phyloP scores from a whole-genome alignment of 2,888 invertebrate genomes.

The Anarsia innoxiella region DNA sequence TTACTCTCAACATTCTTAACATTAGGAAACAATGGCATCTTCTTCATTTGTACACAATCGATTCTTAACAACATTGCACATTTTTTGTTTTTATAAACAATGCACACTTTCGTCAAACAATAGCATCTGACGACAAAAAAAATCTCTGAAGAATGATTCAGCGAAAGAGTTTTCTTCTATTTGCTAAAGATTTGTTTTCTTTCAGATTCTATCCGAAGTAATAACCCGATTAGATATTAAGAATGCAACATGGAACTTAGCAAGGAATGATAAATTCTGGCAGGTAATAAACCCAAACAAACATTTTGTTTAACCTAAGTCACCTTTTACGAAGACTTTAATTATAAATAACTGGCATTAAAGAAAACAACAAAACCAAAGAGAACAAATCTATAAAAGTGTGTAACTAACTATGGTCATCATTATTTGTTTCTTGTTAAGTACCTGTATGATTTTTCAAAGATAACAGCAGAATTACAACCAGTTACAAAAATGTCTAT shows the following conservation, averaged over 20 bases:
- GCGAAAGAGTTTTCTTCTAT: no score
- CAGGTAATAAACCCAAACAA: slow-evolving; percentile 38
- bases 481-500: no score
- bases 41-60: slow-evolving; percentile 6
- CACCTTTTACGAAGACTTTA: no score
- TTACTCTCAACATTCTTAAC: no score
- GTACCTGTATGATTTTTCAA: no score
- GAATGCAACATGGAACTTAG: slow-evolving; percentile 73
- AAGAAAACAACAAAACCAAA: no score
- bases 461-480: no score
- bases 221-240: slow-evolving; percentile 67
- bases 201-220: slow-evolving; percentile 67
- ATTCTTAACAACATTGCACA: slow-evolving; percentile 1
- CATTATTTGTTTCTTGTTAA: no score
- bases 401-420: no score
- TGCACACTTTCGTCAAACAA: slow-evolving; percentile 2
- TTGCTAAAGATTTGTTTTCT: slow-evolving; percentile 9
- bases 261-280: slow-evolving; percentile 64
- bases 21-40: slow-evolving; percentile 3
- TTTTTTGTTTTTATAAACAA: slow-evolving; percentile 3
- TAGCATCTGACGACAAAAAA: neutral
- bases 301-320: neutral
- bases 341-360: no score
- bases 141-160: neutral
- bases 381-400: no score